These are phyloP conservation scores for Microcebus murinus DNA, from an alignment of 2,113 vertebrate genomes.

Conservation along the genomic window DNA sequence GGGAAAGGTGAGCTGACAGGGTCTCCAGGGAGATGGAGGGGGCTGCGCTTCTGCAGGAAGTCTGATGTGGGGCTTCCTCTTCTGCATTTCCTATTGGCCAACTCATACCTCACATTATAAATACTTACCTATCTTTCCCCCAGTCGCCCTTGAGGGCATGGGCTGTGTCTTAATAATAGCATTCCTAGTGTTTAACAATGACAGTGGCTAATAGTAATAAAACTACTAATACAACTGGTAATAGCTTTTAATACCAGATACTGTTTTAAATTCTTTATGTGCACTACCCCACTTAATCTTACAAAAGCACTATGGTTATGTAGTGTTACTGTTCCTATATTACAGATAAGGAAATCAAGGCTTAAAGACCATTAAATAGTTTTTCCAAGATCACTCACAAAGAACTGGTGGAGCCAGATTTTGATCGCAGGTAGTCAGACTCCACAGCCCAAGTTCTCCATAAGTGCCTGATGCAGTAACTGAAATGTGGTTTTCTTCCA, in stretches of 20 bases:
- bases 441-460: not conserved
- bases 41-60: not conserved
- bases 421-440: not conserved
- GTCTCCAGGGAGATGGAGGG: not conserved
- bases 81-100: not conserved
- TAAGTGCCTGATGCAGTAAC: not conserved
- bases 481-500: not conserved
- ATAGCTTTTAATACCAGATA: not conserved
- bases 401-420: conserved; percentile 8
- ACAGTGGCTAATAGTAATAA: not conserved
- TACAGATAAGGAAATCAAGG: not conserved
- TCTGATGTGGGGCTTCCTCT: not conserved
- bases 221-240: not conserved
- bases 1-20: not conserved
- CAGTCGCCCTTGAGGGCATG: not conserved
- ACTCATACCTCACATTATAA: not conserved
- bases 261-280: not conserved
- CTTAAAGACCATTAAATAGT: not conserved
- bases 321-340: not conserved
- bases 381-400: not conserved
- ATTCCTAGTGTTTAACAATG: not conserved
- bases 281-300: not conserved
- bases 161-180: not conserved
- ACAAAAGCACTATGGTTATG: not conserved
- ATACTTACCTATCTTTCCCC: not conserved